Evolutionary conservation across 1,140 invertebrate genomes (phyloP).

Genomic region (Drosophila melanica): DNA sequence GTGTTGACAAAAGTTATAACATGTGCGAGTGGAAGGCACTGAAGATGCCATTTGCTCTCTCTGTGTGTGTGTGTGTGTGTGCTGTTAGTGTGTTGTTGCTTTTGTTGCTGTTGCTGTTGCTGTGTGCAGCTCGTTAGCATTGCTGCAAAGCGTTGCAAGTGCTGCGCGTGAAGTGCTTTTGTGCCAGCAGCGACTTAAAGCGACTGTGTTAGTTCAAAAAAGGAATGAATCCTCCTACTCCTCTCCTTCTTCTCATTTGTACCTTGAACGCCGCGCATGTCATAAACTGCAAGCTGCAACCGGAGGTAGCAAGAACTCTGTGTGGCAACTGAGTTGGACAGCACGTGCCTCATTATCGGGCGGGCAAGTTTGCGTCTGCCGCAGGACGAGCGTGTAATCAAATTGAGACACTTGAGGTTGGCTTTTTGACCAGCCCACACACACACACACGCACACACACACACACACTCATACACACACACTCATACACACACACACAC

Average conservation of each 20-base stretch:
- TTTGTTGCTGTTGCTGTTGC: too few relatives aligned
- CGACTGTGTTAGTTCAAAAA: conserved; percentile 29
- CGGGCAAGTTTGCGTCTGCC: conserved; percentile 50
- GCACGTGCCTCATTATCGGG: conserved; percentile 60
- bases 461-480: not conserved
- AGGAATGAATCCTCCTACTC: too few relatives aligned
- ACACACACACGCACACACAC: not conserved
- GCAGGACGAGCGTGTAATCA: conserved; percentile 72
- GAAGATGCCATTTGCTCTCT: conserved; percentile 51
- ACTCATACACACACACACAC: not conserved
- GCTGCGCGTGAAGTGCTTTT: conserved; percentile 65
- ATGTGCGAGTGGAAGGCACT: conserved; percentile 27
- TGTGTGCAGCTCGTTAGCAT: conserved; percentile 67
- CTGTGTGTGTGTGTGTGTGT: conserved; percentile 19
- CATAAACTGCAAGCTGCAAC: conserved; percentile 51
- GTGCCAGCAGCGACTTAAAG: conserved; percentile 50
- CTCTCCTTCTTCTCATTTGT: not conserved
- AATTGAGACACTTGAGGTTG: conserved; percentile 71
- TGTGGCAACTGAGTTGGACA: conserved; percentile 9
- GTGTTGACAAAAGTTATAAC: conserved; percentile 55
- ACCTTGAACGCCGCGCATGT: conserved; percentile 2
- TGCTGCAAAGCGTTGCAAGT: conserved; percentile 57
- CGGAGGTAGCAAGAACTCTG: not conserved
- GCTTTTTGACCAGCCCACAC: conserved; percentile 37
- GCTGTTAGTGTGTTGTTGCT: not conserved